phyloP scores from a whole-genome alignment of 2,888 invertebrate genomes.

The Norana najaformis region DNA sequence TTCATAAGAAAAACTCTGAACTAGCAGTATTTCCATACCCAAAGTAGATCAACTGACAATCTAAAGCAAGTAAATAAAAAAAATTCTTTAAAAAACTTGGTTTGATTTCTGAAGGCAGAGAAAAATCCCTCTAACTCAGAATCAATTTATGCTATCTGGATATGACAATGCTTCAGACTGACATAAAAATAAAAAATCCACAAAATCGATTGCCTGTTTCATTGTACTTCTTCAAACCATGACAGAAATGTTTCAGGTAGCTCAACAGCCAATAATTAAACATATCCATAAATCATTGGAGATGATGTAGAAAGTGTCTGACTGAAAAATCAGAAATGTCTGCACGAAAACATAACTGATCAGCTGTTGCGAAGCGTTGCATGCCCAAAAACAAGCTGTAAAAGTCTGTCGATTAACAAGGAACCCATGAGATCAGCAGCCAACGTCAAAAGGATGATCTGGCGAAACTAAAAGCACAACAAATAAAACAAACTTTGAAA shows the following conservation, averaged over 20 bases:
- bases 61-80: neutral
- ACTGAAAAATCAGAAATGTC: neutral
- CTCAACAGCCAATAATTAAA: neutral
- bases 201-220: neutral
- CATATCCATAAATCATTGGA: conserved; percentile 5
- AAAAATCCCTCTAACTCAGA: neutral
- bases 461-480: conserved; percentile 75
- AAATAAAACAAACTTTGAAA: neutral
- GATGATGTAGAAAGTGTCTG: conserved; percentile 13
- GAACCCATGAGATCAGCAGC: conserved; percentile 84
- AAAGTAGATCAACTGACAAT: too few relatives aligned
- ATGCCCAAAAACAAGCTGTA: conserved; percentile 43
- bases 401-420: conserved; percentile 77
- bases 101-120: neutral
- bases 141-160: neutral
- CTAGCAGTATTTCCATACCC: neutral
- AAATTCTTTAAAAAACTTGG: neutral
- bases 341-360: neutral
- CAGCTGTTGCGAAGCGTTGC: conserved; percentile 24
- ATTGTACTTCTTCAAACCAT: neutral
- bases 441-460: conserved; percentile 79
- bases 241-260: conserved; percentile 3
- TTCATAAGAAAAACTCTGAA: neutral
- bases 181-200: neutral
- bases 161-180: neutral